Evolutionary conservation across 2,888 invertebrate species (phyloP), one percentile per base, ranked within the genome.

Genomic region (Zootermopsis nevadensis): DNA sequence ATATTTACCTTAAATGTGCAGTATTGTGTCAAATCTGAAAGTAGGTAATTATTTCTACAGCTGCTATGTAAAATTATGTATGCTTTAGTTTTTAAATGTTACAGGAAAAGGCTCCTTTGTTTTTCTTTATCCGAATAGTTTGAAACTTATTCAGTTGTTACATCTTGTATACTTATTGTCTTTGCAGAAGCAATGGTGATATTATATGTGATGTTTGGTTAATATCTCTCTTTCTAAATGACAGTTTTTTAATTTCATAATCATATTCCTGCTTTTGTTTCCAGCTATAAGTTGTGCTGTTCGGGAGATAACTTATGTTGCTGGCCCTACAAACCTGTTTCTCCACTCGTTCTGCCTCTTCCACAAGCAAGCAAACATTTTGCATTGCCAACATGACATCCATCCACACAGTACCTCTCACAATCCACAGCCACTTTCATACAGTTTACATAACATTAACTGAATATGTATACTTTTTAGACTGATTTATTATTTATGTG

Each of bases 271-370:
- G 79, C 60, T 84, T 85, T 85, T 85, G 82, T 84, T 85, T 85
- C 35, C 85, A 85, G 85, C 69, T 69, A 81, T 66, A 81, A 74
- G 79, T 83, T 80, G 35, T 83, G 84, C 84, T 82, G 84, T 77
- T 83, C 77, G 74, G 81, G 82, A 80, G 83, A 66, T 85, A 82
- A 48, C 83, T 82, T 85, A 60, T 83, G 79, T 83, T 83, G 83
- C 81, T 82, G 82, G 76, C 60, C 80, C 83, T 55, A 60, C 74
- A 55, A 69, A 77, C 79, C 82, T 60, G 30, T 77, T 55, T 42
- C 22, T 74, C 76, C 42, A 22, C 42, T 31, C 42, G n/a, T 69
- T 67, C 80, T 80, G 67, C 31, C 66, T 82, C 80, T 67, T 30
- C 42, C 48, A n/a, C 55, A 82, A 66, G 81, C 81, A 81, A 42